Evolutionary conservation across 2,797 vertebrate species (phyloP).

Genomic region (Vireo griseus): DNA sequence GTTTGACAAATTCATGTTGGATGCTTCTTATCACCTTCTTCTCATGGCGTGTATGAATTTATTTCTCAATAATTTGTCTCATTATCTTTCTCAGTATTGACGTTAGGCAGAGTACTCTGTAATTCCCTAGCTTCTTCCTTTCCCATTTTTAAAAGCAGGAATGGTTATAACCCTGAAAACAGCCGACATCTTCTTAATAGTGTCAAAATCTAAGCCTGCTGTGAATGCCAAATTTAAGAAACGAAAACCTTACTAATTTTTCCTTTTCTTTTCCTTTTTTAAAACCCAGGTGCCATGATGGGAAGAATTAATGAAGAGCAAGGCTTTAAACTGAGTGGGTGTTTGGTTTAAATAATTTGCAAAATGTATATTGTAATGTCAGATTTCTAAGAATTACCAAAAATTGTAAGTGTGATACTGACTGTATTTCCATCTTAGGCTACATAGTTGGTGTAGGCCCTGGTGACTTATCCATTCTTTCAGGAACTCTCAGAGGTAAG

Average conservation of each 20-base stretch:
- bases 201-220: not conserved
- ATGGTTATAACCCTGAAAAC: not conserved
- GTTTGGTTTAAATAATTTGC: not conserved
- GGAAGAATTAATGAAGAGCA: not conserved
- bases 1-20: not conserved
- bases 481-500: not conserved
- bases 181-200: not conserved
- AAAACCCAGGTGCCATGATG: not conserved
- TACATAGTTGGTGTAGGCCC: not conserved
- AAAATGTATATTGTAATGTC: not conserved
- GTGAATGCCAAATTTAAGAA: not conserved
- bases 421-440: not conserved
- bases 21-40: not conserved
- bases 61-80: not conserved
- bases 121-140: not conserved
- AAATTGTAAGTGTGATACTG: not conserved
- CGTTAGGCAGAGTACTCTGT: not conserved
- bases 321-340: accelerated
- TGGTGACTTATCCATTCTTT: not conserved
- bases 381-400: not conserved
- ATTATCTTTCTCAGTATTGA: not conserved
- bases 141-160: not conserved
- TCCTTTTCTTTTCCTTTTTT: not conserved
- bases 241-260: not conserved
- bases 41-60: not conserved